A percentile compares a stretch with the other conserved stretches of the same genome.
These are phyloP conservation scores for Synergus japonicus DNA, from an alignment of 2,888 invertebrate species.

Conservation along the genomic window DNA sequence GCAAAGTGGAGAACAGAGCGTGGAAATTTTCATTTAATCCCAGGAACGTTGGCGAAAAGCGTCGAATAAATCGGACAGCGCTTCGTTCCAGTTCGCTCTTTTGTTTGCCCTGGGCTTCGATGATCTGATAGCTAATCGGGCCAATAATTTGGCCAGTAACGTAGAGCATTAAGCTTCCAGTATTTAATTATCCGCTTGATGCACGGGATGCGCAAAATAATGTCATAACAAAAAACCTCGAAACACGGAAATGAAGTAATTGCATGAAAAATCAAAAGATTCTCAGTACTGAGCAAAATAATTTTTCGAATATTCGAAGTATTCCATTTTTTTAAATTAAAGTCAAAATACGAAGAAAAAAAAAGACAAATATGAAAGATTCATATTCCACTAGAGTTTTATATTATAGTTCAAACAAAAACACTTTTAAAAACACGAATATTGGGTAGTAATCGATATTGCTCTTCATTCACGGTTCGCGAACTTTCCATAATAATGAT, in stretches of 20 bases:
- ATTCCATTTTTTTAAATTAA: neutral
- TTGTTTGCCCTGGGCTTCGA: conserved; percentile 30
- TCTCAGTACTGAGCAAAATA: neutral
- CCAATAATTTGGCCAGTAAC: conserved; percentile 23
- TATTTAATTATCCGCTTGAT: conserved; percentile 27
- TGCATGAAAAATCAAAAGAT: neutral
- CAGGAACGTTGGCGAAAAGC: conserved; percentile 26
- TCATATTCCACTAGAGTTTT: neutral
- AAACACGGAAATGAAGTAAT: neutral
- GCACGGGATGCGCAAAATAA: neutral
- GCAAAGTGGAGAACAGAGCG: conserved; percentile 14
- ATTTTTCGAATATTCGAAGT: neutral
- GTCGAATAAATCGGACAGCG: conserved; percentile 24
- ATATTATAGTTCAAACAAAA: neutral
- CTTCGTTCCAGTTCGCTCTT: conserved; percentile 17
- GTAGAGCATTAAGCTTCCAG: conserved; percentile 9
- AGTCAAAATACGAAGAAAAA: neutral
- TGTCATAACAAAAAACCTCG: neutral
- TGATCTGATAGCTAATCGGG: conserved; percentile 35
- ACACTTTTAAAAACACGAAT: neutral
- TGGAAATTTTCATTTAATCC: conserved; percentile 41
- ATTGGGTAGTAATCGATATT: neutral
- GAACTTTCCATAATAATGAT: neutral
- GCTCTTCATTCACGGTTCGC: neutral
- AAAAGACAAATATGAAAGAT: neutral